These are phyloP conservation scores for Cinclus mexicanus DNA, from an alignment of 2,113 vertebrate genomes.

Conservation along the genomic window DNA sequence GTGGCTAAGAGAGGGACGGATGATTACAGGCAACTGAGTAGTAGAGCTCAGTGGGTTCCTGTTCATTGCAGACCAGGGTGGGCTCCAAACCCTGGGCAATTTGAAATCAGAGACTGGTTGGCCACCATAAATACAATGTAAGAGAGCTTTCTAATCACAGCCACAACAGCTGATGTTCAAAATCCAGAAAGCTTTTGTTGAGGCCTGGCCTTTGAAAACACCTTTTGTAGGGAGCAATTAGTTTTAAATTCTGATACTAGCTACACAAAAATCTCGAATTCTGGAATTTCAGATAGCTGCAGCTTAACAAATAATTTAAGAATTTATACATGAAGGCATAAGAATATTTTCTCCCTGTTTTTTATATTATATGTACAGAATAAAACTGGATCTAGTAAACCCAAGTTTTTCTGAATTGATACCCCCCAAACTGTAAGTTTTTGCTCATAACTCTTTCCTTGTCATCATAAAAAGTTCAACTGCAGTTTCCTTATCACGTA, in stretches of 20 bases:
- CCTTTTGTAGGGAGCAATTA: not conserved
- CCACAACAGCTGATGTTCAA: not conserved
- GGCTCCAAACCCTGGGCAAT: not conserved
- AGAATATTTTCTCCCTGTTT: not conserved
- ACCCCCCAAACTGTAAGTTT: not conserved
- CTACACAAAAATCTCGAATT: not conserved
- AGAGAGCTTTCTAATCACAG: not conserved
- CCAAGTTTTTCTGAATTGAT: not conserved
- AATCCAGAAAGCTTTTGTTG: not conserved
- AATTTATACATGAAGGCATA: not conserved
- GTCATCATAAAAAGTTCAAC: not conserved
- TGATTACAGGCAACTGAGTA: not conserved
- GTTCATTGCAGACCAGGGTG: not conserved
- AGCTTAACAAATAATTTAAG: not conserved
- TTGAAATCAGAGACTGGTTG: not conserved
- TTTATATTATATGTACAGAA: not conserved
- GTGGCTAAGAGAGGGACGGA: not conserved
- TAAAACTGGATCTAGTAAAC: rapidly evolving
- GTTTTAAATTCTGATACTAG: not conserved
- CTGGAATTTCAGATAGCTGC: not conserved
- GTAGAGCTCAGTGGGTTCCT: not conserved
- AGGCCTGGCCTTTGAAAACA: not conserved
- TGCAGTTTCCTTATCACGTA: not conserved
- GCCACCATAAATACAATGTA: not conserved
- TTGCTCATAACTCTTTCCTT: not conserved